Conservation (phyloP, 2,797 vertebrate species). For the Pelobates cultripes region DNA sequence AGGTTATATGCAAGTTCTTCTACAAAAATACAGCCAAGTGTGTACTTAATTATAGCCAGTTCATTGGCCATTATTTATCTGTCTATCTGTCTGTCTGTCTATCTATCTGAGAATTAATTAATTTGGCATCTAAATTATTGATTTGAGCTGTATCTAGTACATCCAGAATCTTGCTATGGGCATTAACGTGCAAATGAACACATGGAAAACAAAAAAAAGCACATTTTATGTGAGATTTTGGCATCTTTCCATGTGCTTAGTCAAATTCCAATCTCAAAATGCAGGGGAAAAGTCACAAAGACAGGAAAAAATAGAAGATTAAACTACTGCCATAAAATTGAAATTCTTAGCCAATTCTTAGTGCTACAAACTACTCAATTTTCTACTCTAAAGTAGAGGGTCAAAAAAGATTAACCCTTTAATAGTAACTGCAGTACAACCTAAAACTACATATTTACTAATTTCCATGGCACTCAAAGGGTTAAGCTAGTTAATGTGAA, state of each 20-base stretch:
- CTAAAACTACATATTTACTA: not conserved
- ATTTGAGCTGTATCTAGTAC: too few species aligned
- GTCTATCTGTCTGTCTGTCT: too few species aligned
- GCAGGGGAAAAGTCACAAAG: constrained; percentile 1
- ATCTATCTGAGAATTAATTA: not conserved
- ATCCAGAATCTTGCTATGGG: too few species aligned
- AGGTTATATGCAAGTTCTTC: too few species aligned
- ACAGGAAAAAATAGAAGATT: constrained; percentile 3
- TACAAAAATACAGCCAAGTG: too few species aligned
- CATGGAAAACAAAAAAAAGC: not conserved
- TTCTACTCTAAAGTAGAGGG: not conserved
- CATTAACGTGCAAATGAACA: not conserved
- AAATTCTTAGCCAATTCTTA: constrained; percentile 1
- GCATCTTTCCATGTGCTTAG: constrained; percentile 10
- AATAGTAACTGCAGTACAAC: not conserved
- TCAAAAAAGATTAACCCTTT: not conserved
- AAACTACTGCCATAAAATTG: not conserved
- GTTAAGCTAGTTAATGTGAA: constrained; percentile 25
- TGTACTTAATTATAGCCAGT: too few species aligned
- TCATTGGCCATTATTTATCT: too few species aligned
- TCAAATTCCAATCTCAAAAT: not conserved
- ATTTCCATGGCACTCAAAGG: not conserved
- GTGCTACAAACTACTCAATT: constrained; percentile 2
- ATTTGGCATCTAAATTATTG: too few species aligned
- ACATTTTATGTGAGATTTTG: constrained; percentile 16